Percentiles rank a stretch among this genome's conserved stretches.
Conservation (phyloP, 2,888 invertebrate genomes). For the Melieria omissa region DNA sequence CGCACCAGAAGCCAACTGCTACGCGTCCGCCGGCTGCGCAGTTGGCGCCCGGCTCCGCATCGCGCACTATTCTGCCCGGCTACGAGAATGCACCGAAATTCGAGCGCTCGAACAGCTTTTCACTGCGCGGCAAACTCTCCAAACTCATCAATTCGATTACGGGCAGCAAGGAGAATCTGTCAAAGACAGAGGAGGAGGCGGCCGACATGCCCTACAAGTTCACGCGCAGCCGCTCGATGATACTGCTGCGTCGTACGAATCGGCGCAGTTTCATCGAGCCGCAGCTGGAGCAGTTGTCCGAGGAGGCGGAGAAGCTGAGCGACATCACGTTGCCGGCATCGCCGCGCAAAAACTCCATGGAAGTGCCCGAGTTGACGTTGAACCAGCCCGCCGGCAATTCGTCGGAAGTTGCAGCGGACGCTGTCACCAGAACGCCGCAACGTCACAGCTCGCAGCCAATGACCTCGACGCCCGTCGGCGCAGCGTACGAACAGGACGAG, state of each 20-base stretch:
- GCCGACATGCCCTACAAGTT: slow-evolving; percentile 56
- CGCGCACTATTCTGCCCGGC: slow-evolving; percentile 34
- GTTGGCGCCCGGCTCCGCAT: slow-evolving; percentile 53
- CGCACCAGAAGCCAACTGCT: slow-evolving; percentile 47
- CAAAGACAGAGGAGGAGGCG: slow-evolving; percentile 51
- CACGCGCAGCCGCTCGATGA: slow-evolving; percentile 65
- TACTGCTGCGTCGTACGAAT: slow-evolving; percentile 61
- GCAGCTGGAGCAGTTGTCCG: slow-evolving; percentile 63
- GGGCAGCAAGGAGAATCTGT: slow-evolving; percentile 65
- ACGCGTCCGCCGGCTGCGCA: slow-evolving; percentile 48
- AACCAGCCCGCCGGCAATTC: slow-evolving; percentile 7
- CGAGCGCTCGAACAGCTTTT: slow-evolving; percentile 65
- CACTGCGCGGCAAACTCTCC: slow-evolving; percentile 61
- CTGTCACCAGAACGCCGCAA: slow-evolving; percentile 45
- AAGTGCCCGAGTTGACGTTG: slow-evolving; percentile 36
- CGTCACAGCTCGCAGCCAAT: slow-evolving; percentile 49
- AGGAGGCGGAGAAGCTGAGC: slow-evolving; percentile 60
- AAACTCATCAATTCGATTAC: slow-evolving; percentile 62
- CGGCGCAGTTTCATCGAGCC: slow-evolving; percentile 64
- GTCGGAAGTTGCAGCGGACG: not conserved
- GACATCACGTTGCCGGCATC: slow-evolving; percentile 58
- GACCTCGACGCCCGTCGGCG: slow-evolving; percentile 53
- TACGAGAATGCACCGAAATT: slow-evolving; percentile 57
- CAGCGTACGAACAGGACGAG: slow-evolving; percentile 34
- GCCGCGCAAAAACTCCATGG: slow-evolving; percentile 55